phyloP scores from a whole-genome alignment of 2,888 invertebrate genomes.

The Spilosoma lubricipeda region DNA sequence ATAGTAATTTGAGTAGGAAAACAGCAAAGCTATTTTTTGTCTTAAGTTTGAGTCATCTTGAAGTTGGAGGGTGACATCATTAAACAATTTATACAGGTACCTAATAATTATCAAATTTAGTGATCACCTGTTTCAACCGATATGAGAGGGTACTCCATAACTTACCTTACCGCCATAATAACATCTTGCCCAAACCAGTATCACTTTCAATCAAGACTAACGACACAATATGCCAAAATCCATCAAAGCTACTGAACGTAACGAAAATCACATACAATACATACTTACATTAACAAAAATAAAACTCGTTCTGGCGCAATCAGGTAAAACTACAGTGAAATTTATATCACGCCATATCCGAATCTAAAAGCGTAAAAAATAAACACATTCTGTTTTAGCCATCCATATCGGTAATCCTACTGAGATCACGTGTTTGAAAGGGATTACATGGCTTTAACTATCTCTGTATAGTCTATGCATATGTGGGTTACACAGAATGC shows the following conservation, averaged over 20 bases:
- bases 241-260: not conserved
- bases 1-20: no score
- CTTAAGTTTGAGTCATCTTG: no score
- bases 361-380: not conserved
- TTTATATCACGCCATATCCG: not conserved
- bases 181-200: no score
- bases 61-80: no score
- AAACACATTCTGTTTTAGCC: not conserved
- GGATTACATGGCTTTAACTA: slow-evolving; percentile 10
- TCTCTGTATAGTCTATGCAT: not conserved
- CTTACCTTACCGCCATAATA: no score
- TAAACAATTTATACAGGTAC: no score
- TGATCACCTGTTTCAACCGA: no score
- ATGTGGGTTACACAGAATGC: not conserved
- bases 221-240: not conserved
- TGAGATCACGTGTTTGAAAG: slow-evolving; percentile 17
- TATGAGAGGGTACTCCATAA: no score
- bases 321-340: not conserved
- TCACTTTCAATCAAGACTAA: no score
- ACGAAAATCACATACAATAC: not conserved
- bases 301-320: not conserved
- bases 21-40: no score
- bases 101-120: no score
- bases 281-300: not conserved
- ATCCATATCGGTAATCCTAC: slow-evolving; percentile 10